Base-by-base conservation (phyloP, 2,113 vertebrate species). In the Himantopus leucocephalus region DNA sequence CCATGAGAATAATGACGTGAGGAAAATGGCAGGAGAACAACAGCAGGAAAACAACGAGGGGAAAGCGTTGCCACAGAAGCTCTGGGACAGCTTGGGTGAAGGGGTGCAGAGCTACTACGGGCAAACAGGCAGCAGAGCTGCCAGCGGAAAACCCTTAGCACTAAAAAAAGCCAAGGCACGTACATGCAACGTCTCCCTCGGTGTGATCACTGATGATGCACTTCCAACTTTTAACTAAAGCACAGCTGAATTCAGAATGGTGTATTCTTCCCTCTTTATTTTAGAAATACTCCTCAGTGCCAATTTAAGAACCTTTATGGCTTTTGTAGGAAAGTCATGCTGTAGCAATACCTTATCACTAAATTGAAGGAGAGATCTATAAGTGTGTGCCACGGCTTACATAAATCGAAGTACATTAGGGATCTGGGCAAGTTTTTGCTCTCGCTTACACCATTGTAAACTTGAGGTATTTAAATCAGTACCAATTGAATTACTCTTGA, bases 401-500 rank as follows among this genome's bases (percentile, higher is more conserved):
- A 75, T 48, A 92, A 94, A 86, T 84, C 6, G 5, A 94, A 94
- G 35, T 64, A 47, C 32, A 85, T 72, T 88, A 87, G 6, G 4
- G 48, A 85, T 55, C 76, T 80, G 34, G 20, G 24, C 14, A 87
- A 94, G 32, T 30, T 87, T 94, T 87, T 94, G 29, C 14, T 82
- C 58, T 94, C 39, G 60, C n/a, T 35, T 62, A 59, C 5, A 53
- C 30, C 8, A 15, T 13, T 88, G 62, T 47, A 84, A 81, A 90
- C 30, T 80, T 75, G 29, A 94, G 86, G 14, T 43, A 89, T 64
- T 62, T 78, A 91, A 91, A 94, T 87, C 66, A 64, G 91, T 82
- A 41, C 18, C 80, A 87, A 94, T 32, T 82, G 48, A 94, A 86
- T 91, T 94, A 89, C 20, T 85, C 53, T 94, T 94, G 91, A 96